These are phyloP conservation scores for Tupiocoris notatus DNA, from an alignment of 2,888 invertebrate species.

Conservation along the genomic window DNA sequence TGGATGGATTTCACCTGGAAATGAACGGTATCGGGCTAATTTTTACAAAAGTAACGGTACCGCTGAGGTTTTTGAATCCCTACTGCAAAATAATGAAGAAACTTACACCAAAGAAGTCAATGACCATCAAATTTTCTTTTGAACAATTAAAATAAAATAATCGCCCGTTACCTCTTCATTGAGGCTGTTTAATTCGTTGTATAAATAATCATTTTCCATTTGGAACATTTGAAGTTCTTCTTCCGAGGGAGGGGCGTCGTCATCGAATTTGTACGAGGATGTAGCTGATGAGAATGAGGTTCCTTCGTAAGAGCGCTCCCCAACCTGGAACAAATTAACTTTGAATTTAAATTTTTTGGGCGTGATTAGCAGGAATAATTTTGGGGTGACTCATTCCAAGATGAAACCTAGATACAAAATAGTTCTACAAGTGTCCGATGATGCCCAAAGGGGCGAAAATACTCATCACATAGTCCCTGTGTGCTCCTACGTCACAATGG, in stretches of 20 bases:
- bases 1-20: conserved; percentile 71
- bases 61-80: too few relatives aligned
- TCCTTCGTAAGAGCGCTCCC: conserved; percentile 4
- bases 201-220: conserved; percentile 82
- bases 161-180: conserved; percentile 73
- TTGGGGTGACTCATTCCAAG: too few relatives aligned
- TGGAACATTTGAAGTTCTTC: conserved; percentile 93
- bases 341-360: too few relatives aligned
- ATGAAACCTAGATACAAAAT: too few relatives aligned
- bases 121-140: not conserved
- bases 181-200: conserved; percentile 82
- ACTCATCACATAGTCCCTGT: too few relatives aligned
- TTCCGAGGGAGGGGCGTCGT: conserved; percentile 56
- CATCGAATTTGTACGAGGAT: not conserved
- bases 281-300: conserved; percentile 26
- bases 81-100: too few relatives aligned
- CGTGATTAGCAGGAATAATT: too few relatives aligned
- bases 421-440: too few relatives aligned
- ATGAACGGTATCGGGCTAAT: too few relatives aligned
- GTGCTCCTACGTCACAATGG: too few relatives aligned
- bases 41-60: not conserved
- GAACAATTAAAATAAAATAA: not conserved
- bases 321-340: conserved; percentile 6
- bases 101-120: not conserved
- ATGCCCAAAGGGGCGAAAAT: too few relatives aligned